phyloP scores from a whole-genome alignment of 2,113 vertebrate species.

The Stigmatopora argus region DNA sequence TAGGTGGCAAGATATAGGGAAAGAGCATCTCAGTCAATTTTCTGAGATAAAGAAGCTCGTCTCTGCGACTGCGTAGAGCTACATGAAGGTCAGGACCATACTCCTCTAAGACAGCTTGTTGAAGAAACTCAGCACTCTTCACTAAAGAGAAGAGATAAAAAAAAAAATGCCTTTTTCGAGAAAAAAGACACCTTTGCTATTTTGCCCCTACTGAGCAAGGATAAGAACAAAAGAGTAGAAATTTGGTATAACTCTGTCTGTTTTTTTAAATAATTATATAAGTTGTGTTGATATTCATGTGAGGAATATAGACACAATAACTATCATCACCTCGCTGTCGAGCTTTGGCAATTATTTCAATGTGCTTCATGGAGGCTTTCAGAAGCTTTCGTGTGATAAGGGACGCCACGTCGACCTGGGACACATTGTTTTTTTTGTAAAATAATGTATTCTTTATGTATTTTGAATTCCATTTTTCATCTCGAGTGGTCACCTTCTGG shows the following conservation, averaged over 20 bases:
- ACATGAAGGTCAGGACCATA: conserved; percentile 93
- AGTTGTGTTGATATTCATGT: background rate
- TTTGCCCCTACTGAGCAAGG: no score
- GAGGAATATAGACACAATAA: background rate
- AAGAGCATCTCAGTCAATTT: conserved; percentile 93
- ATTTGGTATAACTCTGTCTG: no score
- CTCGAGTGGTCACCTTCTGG: conserved; percentile 78
- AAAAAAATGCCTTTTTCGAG: no score
- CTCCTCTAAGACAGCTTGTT: conserved; percentile 90
- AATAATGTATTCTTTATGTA: background rate
- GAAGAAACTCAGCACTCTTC: conserved; percentile 83
- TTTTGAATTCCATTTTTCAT: background rate
- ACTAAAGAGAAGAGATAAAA: conserved; percentile 60
- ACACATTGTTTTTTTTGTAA: background rate
- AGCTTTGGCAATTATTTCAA: conserved; percentile 93
- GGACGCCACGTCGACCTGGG: conserved; percentile 87
- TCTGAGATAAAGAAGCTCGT: conserved; percentile 92
- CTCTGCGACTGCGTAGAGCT: conserved; percentile 88
- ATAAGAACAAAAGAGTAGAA: no score
- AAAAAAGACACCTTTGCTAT: no score
- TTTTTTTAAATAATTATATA: no score
- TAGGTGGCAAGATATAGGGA: conserved; percentile 89
- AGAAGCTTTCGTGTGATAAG: conserved; percentile 88
- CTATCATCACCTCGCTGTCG: conserved; percentile 82
- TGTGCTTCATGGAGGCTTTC: conserved; percentile 94